Conservation (phyloP, 2,113 vertebrate species). For the Coptodon bakossiorum region DNA sequence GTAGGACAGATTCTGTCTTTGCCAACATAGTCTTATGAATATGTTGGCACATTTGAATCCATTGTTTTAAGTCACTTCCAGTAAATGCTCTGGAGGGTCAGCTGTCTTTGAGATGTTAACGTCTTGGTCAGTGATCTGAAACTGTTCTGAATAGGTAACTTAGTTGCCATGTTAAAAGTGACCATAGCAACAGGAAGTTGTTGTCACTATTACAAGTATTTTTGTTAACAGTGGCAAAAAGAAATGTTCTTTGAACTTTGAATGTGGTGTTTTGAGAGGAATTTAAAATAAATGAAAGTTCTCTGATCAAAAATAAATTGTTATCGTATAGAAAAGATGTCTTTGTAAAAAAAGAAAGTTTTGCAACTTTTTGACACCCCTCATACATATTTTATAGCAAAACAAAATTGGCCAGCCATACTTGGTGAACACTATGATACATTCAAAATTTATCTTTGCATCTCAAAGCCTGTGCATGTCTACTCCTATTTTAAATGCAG, state of each 20-base stretch:
- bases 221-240: neutral
- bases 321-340: neutral
- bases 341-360: neutral
- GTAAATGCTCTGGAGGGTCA: neutral
- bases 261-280: neutral
- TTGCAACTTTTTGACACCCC: neutral
- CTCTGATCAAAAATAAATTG: neutral
- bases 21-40: neutral
- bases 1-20: slow-evolving; percentile 16
- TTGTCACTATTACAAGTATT: neutral
- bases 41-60: neutral
- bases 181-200: slow-evolving; percentile 1
- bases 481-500: neutral
- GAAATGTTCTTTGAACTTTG: neutral
- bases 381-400: neutral
- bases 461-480: neutral
- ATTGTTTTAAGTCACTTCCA: neutral
- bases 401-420: neutral
- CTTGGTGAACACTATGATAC: neutral
- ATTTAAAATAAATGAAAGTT: neutral
- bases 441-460: neutral
- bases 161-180: slow-evolving; percentile 25
- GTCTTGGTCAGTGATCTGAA: neutral
- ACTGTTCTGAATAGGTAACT: slow-evolving; percentile 6
- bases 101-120: neutral